Evolutionary conservation across 2,888 invertebrate species (phyloP).

Genomic region (Dryadula phaetusa): DNA sequence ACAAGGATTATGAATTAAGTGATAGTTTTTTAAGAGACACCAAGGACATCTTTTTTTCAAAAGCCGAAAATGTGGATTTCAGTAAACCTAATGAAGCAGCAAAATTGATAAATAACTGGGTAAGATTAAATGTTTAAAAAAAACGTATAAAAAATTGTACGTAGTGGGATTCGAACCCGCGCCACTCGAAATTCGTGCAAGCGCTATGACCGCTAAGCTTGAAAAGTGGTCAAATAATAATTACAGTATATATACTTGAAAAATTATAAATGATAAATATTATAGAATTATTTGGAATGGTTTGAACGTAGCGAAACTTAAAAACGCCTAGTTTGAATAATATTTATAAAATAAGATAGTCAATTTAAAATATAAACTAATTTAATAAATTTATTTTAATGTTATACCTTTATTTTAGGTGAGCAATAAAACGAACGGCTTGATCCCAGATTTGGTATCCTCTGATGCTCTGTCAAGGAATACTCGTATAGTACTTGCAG

Average conservation of each 20-base stretch:
- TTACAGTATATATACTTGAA: too few relatives aligned
- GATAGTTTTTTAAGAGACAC: conserved; percentile 42
- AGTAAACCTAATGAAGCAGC: conserved; percentile 43
- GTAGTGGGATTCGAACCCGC: too few relatives aligned
- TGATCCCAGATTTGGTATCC: conserved; percentile 43
- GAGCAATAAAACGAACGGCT: conserved; percentile 40
- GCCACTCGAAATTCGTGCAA: too few relatives aligned
- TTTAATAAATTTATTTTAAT: not conserved
- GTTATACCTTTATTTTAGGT: conserved; percentile 36
- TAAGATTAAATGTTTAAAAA: conserved; percentile 34
- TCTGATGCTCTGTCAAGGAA: conserved; percentile 27
- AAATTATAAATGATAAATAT: too few relatives aligned
- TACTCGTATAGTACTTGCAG: conserved; percentile 42
- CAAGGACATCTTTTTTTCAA: conserved; percentile 40
- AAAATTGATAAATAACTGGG: conserved; percentile 47
- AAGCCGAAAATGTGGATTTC: conserved; percentile 49
- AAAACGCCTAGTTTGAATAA: too few relatives aligned
- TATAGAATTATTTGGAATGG: too few relatives aligned
- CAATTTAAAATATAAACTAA: too few relatives aligned
- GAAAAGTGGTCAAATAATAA: too few relatives aligned
- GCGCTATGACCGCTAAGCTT: too few relatives aligned
- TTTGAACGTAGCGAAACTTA: too few relatives aligned
- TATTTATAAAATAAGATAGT: too few relatives aligned
- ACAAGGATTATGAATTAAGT: conserved; percentile 42
- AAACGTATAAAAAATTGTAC: too few relatives aligned